Evolutionary conservation across 2,797 vertebrate species (phyloP), one percentile per base, ranked within the genome.

Genomic region (Miichthys miiuy): DNA sequence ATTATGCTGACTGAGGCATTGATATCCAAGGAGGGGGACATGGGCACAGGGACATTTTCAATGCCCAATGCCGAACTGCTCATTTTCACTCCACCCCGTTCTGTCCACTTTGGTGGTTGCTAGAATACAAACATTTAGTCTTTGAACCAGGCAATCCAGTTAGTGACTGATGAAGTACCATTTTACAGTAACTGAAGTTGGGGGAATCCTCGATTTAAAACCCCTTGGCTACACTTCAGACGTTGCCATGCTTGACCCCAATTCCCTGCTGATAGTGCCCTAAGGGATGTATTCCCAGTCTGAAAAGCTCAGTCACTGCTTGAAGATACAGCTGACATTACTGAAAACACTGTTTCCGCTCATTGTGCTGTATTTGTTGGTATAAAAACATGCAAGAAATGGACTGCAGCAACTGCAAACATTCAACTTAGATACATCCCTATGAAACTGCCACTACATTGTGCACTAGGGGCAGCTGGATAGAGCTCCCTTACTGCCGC

Each of bases 311-410:
- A 0, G 56, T 58, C 64, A 55, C 77, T 55, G 72, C 81, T 25
- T 51, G 72, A 72, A 76, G 70, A 62, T 69, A 66, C 46, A 48
- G 65, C 46, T 75, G 83, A 79, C 51, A 70, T 21, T 50, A 18
- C 54, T 63, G 38, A 21, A 76, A 64, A 67, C 72, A 75, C 69
- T 75, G 69, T n/a, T 44, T 12, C 42, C 13, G 13, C 42, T 44
- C 34, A 62, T 71, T 41, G 72, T 62, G 25, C 25, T 21, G 42
- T 51, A 30, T 11, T 58, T 71, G 17, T 66, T 57, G 38, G 64
- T 56, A 68, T 68, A 41, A 25, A 76, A 78, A 38, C 13, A 38
- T 48, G 38, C 27, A 20, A 66, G 7, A 78, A 61, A 78, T 50
- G 14, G 58, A 34, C 57, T 30, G 48, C 34, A 69, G 41, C 23